Evolutionary conservation across 2,888 invertebrate species (phyloP), one percentile per base, ranked within the genome.

Genomic region (Drosophila ochracea): DNA sequence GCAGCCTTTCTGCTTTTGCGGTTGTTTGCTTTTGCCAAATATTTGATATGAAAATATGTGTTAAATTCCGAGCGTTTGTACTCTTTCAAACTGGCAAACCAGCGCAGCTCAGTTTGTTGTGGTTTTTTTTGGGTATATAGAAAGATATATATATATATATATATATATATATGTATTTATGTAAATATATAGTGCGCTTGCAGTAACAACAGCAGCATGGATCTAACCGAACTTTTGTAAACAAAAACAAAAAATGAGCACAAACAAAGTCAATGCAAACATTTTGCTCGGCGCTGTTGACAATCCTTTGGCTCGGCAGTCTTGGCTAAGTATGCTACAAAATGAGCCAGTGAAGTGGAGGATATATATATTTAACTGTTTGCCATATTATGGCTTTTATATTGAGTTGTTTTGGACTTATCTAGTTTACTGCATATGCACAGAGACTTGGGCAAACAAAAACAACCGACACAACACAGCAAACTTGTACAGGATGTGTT

Each of bases 371-470:
- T 81, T 82, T 89, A 84, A 88, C 85, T 82, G 85, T 79, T 88
- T 91, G 90, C 77, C 73, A 76, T 91, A 88, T 88, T 88, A 91
- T 91, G 90, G 91, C 90, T 88, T 88, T 88, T 88, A 89, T 90
- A 88, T 88, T 88, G 90, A 88, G 91, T 88, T 91, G 87, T 91
- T 88, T 90, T 88, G 88, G 90, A 83, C 90, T 91, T 88, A 88
- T 88, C 91, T 88, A 88, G 81, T 90, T 90, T 90, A 90, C 72
- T 73, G 88, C 67, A n/a, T 33, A 68, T 58, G 61, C 58, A 59
- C 73, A 31, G n/a, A 16, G 41, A 9, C 67, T 69, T 76, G 63
- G 60, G 71, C 76, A 72, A 80, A 83, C 81, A 55, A 55, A 2
- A 55, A 16, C 4, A 52, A 53, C 19, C 55, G 19, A 3, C 16